Percentiles rank a stretch among this genome's conserved stretches.
These are phyloP conservation scores for Galerucella nymphaeae DNA, from an alignment of 2,888 invertebrate genomes.

Conservation along the genomic window DNA sequence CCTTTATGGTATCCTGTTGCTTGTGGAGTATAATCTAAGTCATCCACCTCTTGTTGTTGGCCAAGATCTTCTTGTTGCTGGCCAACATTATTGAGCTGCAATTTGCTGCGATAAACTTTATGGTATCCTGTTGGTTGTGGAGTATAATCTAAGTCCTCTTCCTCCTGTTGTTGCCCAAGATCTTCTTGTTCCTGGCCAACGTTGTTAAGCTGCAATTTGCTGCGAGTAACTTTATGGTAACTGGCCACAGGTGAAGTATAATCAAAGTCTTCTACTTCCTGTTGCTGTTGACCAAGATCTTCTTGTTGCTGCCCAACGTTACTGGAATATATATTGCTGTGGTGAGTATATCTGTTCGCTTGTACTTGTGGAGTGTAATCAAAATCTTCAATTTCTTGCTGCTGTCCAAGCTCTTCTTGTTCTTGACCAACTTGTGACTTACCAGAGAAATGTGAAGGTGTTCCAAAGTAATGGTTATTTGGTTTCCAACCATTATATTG, in stretches of 20 bases:
- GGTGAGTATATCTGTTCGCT: constrained; percentile 18
- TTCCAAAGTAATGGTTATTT: neutral
- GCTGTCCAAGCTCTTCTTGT: constrained; percentile 29
- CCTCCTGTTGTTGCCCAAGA: constrained; percentile 29
- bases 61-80: constrained; percentile 18
- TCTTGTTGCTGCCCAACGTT: constrained; percentile 30
- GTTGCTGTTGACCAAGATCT: constrained; percentile 21
- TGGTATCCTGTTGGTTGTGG: constrained; percentile 18
- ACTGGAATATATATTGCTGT: neutral
- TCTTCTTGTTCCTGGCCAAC: constrained; percentile 12
- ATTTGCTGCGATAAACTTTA: constrained; percentile 23
- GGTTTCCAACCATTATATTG: constrained; percentile 1
- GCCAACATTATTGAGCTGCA: constrained; percentile 10
- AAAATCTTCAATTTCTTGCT: constrained; percentile 30
- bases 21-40: constrained; percentile 43
- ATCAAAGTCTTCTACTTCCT: constrained; percentile 1
- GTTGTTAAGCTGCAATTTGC: constrained; percentile 5
- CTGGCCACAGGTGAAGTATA: neutral
- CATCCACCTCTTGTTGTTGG: constrained; percentile 37
- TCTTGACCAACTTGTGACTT: neutral
- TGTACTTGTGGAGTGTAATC: constrained; percentile 49
- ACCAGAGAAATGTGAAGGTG: neutral
- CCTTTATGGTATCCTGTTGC: constrained; percentile 41
- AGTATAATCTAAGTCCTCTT: neutral
- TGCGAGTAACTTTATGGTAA: constrained; percentile 28